A percentile compares a stretch with the other conserved stretches of the same genome.
phyloP scores from a whole-genome alignment of 2,113 vertebrate genomes.

The Lagopus muta region DNA sequence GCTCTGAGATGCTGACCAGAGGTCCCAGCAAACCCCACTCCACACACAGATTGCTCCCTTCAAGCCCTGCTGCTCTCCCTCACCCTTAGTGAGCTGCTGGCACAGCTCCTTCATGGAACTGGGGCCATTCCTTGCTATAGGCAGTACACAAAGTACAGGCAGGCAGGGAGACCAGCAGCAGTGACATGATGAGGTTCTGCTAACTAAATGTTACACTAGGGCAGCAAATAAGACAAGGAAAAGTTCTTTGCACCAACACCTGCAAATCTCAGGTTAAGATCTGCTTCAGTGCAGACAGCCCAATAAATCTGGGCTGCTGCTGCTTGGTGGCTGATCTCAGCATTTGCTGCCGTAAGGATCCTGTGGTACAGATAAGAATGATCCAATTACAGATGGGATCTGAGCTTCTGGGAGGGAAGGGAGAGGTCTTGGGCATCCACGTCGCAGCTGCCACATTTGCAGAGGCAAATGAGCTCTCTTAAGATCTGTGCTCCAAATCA shows the following conservation, averaged over 20 bases:
- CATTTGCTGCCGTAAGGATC: slow-evolving; percentile 5
- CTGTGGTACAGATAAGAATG: slow-evolving; percentile 27
- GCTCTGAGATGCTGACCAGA: too few species aligned
- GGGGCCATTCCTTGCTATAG: background rate
- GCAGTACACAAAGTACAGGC: background rate
- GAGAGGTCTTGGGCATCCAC: background rate
- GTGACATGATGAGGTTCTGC: background rate
- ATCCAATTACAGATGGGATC: slow-evolving; percentile 43
- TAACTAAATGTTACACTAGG: background rate
- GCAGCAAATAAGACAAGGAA: background rate
- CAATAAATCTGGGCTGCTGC: slow-evolving; percentile 38
- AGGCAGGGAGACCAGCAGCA: background rate
- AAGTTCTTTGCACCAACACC: background rate
- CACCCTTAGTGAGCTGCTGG: background rate
- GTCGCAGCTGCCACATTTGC: slow-evolving; percentile 1
- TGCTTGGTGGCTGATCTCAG: background rate
- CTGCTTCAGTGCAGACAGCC: slow-evolving; percentile 16
- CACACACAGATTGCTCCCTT: background rate
- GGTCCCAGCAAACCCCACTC: background rate
- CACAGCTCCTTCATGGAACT: background rate
- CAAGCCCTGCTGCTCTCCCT: background rate
- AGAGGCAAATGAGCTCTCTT: background rate
- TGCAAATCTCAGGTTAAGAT: slow-evolving; percentile 48
- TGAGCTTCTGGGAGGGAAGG: background rate
- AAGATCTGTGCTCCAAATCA: background rate